phyloP scores from a whole-genome alignment of 2,888 invertebrate species.

The Drosophila multiciliata region DNA sequence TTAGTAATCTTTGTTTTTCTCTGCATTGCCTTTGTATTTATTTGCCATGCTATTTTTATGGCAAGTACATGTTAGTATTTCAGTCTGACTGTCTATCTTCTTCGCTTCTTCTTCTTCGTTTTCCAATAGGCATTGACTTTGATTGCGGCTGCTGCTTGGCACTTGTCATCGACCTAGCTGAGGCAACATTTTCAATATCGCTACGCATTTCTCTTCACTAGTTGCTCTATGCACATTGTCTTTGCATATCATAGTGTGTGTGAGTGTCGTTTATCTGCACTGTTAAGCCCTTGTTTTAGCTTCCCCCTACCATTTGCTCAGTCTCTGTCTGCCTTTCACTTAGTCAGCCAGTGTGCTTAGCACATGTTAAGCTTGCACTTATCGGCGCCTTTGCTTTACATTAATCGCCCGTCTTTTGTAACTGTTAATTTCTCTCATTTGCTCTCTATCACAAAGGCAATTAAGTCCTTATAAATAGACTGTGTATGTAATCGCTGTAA shows the following conservation, averaged over 20 bases:
- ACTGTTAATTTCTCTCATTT: conserved; percentile 34
- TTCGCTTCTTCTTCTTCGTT: conserved; percentile 21
- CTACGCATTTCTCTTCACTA: conserved; percentile 38
- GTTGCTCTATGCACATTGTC: conserved; percentile 41
- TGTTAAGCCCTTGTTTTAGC: conserved; percentile 16
- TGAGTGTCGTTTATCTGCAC: conserved; percentile 1
- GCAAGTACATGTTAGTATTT: conserved; percentile 46
- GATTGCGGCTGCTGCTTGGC: conserved; percentile 13
- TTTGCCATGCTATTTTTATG: conserved; percentile 61
- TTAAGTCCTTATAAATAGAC: conserved; percentile 48
- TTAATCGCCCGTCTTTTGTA: conserved; percentile 35
- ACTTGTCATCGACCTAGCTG: conserved; percentile 36
- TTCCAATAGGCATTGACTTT: conserved; percentile 64
- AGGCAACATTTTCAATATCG: conserved; percentile 39
- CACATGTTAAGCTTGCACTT: conserved; percentile 37
- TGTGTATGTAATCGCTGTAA: conserved; percentile 28
- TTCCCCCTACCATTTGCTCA: neutral
- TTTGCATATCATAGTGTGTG: neutral
- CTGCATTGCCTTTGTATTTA: conserved; percentile 34
- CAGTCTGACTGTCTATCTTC: conserved; percentile 11
- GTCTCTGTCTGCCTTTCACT: neutral
- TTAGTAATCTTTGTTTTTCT: conserved; percentile 57
- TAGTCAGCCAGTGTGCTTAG: conserved; percentile 17
- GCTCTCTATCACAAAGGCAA: conserved; percentile 37
- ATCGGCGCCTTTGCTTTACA: conserved; percentile 41